Evolutionary conservation across 2,888 invertebrate genomes (phyloP), one percentile per base, ranked within the genome.

Genomic region (Camponotus fellah): DNA sequence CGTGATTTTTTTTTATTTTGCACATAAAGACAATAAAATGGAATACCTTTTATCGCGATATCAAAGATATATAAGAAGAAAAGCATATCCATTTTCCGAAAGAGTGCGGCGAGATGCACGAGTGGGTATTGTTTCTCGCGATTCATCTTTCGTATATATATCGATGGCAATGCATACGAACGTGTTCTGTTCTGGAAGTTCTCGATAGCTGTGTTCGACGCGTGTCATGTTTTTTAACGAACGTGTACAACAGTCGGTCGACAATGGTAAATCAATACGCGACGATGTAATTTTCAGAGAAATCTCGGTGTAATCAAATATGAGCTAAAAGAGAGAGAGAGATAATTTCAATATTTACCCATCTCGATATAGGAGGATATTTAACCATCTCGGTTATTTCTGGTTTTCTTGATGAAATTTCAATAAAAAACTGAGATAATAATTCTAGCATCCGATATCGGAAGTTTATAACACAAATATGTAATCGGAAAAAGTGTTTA

Each of bases 171-270:
- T 34, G 10, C 4, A 9, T 9, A 3, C 8, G 49, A 34, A 96
- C 96, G 96, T 96, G 96, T 96, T 96, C 91, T 96, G 46, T 49
- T 49, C 69, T 60, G 4, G 34, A 58, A 12, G 69, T 69, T 46
- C 46, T 60, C 69, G 79, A 69, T 60, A 69, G 60, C 69, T 56
- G 79, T 68, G 79, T 60, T 79, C 69, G 69, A 79, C 69, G 56
- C 60, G 79, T 79, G 60, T 79, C 79, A 79, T 17, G 60, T 60
- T 80, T 79, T 79, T 80, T 71, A 80, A 80, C 69, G 26, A 69
- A 46, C 37, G 60, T 71, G 46, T 32, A 60, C 79, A 26, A 53
- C 17, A 49, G 46, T 68, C 32, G 49, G 34, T 34, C 69, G 34
- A 34, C 43, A 71, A 69, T 43, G 56, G 32, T 68, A 60, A 69